phyloP scores from a whole-genome alignment of 2,797 vertebrate genomes.

The Eremophila alpestris region DNA sequence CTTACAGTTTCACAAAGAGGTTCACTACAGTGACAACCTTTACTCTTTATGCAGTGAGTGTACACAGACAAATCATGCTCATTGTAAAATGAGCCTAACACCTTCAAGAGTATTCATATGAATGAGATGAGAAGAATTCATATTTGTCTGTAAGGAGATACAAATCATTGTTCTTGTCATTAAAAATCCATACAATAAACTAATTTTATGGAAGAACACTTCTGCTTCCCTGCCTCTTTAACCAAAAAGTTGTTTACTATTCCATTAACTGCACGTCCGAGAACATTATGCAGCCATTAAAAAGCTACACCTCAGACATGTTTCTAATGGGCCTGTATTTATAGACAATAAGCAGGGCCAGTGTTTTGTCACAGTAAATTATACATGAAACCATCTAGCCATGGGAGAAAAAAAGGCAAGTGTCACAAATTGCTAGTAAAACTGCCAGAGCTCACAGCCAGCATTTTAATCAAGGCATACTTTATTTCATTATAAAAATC shows the following conservation, averaged over 20 bases:
- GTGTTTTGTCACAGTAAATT: constrained; percentile 32
- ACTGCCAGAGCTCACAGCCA: neutral
- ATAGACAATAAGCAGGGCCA: neutral
- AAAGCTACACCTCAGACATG: constrained; percentile 11
- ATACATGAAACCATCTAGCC: neutral
- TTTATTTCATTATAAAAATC: constrained; percentile 16
- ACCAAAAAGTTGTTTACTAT: constrained; percentile 25
- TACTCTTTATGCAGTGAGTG: neutral
- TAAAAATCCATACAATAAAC: neutral
- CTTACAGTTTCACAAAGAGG: neutral
- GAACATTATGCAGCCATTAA: constrained; percentile 6
- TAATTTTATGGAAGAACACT: neutral
- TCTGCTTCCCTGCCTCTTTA: neutral
- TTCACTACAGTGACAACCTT: neutral
- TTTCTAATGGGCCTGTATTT: constrained; percentile 29
- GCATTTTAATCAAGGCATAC: neutral
- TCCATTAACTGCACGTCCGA: neutral
- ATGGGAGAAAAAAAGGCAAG: neutral
- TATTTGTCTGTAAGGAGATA: neutral
- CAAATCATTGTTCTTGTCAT: neutral
- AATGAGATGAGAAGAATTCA: neutral
- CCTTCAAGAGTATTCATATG: neutral
- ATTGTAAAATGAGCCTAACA: neutral
- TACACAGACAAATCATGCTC: neutral
- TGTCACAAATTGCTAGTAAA: constrained; percentile 7